These are phyloP conservation scores for Kradibia gibbosae DNA, from an alignment of 1,140 invertebrate genomes.

Conservation along the genomic window DNA sequence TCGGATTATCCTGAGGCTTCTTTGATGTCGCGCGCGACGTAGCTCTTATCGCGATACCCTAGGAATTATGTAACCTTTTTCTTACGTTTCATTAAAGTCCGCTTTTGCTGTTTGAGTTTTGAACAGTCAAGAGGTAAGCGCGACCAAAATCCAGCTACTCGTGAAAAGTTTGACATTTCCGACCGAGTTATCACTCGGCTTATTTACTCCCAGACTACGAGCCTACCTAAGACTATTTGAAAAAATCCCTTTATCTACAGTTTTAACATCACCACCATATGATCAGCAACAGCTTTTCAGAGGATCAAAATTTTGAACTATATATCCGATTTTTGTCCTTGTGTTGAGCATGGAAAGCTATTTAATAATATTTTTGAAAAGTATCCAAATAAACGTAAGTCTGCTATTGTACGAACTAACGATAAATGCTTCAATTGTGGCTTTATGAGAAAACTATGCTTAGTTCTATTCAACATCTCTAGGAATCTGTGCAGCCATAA, in stretches of 20 bases:
- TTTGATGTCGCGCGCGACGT: not conserved
- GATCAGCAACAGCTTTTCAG: not conserved
- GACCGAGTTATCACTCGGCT: not conserved
- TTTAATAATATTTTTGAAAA: no score
- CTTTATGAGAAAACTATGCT: no score
- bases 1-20: slow-evolving; percentile 29
- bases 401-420: no score
- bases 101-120: not conserved
- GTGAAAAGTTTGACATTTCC: not conserved
- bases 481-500: no score
- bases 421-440: no score
- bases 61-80: not conserved
- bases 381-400: no score
- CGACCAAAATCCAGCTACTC: not conserved
- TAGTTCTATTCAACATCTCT: no score
- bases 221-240: not conserved
- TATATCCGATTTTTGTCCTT: not conserved
- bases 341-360: not conserved
- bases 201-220: not conserved
- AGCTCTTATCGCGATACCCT: not conserved
- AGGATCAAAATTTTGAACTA: not conserved
- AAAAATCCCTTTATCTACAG: not conserved
- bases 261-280: not conserved
- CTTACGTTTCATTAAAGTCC: slow-evolving; percentile 42
- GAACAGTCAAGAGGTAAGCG: not conserved